Conservation (phyloP, 2,113 vertebrate genomes). For the Malurus elegans region DNA sequence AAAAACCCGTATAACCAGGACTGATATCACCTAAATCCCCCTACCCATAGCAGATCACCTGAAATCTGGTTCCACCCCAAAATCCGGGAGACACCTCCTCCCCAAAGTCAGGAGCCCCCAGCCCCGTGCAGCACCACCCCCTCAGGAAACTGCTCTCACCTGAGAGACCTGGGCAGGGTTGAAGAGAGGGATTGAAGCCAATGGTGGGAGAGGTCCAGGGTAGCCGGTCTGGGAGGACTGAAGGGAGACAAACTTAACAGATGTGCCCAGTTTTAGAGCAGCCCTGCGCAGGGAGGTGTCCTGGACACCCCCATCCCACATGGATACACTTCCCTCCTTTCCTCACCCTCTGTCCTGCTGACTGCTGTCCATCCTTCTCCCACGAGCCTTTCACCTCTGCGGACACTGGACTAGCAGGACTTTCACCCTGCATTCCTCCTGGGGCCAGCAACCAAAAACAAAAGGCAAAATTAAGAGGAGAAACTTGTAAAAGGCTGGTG, state of each 20-base stretch:
- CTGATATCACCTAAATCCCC: too few species aligned
- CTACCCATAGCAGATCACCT: accelerated
- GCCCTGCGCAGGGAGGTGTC: background rate
- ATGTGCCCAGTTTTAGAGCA: background rate
- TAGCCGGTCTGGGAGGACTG: background rate
- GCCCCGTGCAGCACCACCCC: accelerated
- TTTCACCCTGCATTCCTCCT: background rate
- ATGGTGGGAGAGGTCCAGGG: background rate
- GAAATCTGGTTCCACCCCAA: background rate
- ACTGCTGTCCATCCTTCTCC: background rate
- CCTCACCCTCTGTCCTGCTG: conserved; percentile 22
- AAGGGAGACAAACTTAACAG: background rate
- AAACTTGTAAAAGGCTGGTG: background rate
- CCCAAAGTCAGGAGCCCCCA: background rate
- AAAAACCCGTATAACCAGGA: accelerated
- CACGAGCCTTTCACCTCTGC: background rate
- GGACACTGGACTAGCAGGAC: background rate
- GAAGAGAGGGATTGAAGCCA: conserved; percentile 66
- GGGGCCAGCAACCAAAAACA: background rate
- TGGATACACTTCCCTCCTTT: background rate
- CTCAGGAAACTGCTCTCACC: conserved; percentile 23
- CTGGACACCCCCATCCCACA: background rate
- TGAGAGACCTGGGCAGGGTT: conserved; percentile 68
- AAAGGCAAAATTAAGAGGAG: background rate
- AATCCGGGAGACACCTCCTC: background rate